Evolutionary conservation across 2,113 vertebrate genomes (phyloP).

Genomic region (Natator depressus): DNA sequence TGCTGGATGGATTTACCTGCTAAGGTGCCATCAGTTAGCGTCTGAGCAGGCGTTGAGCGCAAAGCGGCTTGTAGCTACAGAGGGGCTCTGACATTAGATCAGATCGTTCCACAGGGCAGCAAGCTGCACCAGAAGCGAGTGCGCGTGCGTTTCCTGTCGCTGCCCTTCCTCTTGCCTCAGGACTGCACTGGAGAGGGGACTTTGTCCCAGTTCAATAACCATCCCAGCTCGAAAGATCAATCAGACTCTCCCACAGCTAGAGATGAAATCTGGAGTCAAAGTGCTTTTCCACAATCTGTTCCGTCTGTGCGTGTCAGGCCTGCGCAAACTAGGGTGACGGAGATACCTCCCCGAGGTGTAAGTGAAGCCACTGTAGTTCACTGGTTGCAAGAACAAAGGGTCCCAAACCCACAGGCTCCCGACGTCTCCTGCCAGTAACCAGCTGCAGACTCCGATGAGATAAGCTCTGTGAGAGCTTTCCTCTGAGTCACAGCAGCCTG

Average conservation of each 20-base stretch:
- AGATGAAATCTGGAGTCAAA: background rate
- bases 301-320: too few relatives aligned
- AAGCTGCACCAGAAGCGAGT: background rate
- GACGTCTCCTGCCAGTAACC: too few relatives aligned
- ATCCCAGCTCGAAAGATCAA: background rate
- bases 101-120: background rate
- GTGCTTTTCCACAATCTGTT: background rate
- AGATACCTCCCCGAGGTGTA: background rate
- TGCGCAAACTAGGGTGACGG: fast-evolving
- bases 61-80: background rate
- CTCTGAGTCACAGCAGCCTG: background rate
- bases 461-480: background rate
- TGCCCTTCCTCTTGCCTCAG: background rate
- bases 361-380: background rate
- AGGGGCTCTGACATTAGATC: background rate
- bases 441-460: background rate
- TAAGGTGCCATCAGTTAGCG: background rate
- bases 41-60: background rate
- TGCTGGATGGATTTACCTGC: background rate
- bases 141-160: background rate
- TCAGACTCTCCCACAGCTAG: background rate
- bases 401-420: background rate
- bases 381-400: background rate
- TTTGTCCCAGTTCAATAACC: background rate
- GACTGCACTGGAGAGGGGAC: background rate